These are phyloP conservation scores for Notechis scutatus DNA, from an alignment of 2,113 vertebrate species.

Conservation along the genomic window DNA sequence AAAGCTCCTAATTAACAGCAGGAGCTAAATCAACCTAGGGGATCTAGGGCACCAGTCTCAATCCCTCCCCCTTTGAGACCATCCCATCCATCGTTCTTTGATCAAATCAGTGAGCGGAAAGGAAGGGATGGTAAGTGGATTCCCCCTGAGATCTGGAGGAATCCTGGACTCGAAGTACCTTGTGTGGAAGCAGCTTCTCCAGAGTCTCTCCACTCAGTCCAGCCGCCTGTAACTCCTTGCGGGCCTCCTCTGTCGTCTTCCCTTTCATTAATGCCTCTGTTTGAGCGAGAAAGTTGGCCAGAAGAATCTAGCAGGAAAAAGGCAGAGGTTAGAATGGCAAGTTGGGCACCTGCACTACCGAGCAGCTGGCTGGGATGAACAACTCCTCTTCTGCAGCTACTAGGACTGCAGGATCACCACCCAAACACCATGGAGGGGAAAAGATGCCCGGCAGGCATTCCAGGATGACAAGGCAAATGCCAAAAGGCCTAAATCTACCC, in stretches of 20 bases:
- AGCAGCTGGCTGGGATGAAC: neutral
- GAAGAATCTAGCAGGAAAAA: conserved; percentile 79
- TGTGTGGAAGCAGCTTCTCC: conserved; percentile 91
- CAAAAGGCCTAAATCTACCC: neutral
- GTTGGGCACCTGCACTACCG: neutral
- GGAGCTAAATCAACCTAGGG: neutral
- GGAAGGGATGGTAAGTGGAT: neutral
- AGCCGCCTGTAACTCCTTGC: conserved; percentile 78
- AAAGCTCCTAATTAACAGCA: neutral
- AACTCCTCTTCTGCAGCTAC: neutral
- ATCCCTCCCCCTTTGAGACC: neutral
- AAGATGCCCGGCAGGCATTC: no score
- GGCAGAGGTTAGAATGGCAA: neutral
- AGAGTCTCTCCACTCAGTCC: conserved; percentile 77
- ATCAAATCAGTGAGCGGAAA: neutral
- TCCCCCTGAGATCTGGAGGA: rapidly evolving
- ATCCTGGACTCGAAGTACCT: conserved; percentile 64
- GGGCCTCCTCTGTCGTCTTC: conserved; percentile 83
- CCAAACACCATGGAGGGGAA: neutral
- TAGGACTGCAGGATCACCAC: no score
- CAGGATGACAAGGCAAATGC: neutral
- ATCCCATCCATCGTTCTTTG: neutral
- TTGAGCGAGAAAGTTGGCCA: conserved; percentile 94
- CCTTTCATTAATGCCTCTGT: conserved; percentile 97
- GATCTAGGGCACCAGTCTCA: neutral